A percentile compares a stretch with the other conserved stretches of the same genome.
Evolutionary conservation across 2,797 vertebrate species (phyloP).

Genomic region (Sparidentex hasta): DNA sequence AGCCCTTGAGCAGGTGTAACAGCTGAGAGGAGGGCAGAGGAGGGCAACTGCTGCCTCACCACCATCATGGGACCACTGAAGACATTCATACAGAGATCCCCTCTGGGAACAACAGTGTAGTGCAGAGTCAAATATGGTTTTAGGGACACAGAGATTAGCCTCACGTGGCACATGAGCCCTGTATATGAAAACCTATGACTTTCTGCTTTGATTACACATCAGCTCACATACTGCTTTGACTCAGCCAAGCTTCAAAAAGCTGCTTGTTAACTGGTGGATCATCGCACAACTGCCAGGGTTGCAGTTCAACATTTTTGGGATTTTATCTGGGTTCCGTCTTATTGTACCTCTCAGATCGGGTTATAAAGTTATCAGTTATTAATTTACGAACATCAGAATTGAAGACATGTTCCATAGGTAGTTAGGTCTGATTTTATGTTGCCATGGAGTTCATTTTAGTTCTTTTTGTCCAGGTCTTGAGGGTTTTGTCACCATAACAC

Average conservation of each 20-base stretch:
- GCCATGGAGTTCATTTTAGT: background rate
- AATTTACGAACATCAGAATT: background rate
- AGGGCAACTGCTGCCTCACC: conserved; percentile 70
- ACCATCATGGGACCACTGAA: conserved; percentile 4
- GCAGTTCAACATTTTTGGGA: background rate
- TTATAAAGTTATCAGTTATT: background rate
- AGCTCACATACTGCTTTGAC: background rate
- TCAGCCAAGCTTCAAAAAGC: background rate
- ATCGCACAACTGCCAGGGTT: background rate
- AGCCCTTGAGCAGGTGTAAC: conserved; percentile 81
- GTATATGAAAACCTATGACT: background rate
- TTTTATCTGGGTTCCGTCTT: too few species aligned
- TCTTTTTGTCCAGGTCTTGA: background rate
- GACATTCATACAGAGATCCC: background rate
- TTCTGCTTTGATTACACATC: background rate
- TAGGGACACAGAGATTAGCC: conserved; percentile 9
- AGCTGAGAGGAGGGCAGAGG: conserved; percentile 76
- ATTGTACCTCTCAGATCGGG: background rate
- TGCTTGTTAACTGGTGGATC: background rate
- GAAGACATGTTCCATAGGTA: background rate
- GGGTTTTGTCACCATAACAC: background rate
- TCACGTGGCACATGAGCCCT: background rate
- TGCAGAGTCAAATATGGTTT: conserved; percentile 31
- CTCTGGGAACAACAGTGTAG: conserved; percentile 5
- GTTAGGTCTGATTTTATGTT: background rate